Conservation (phyloP, 1,140 invertebrate species). For the Schlechtendalia chinensis region DNA sequence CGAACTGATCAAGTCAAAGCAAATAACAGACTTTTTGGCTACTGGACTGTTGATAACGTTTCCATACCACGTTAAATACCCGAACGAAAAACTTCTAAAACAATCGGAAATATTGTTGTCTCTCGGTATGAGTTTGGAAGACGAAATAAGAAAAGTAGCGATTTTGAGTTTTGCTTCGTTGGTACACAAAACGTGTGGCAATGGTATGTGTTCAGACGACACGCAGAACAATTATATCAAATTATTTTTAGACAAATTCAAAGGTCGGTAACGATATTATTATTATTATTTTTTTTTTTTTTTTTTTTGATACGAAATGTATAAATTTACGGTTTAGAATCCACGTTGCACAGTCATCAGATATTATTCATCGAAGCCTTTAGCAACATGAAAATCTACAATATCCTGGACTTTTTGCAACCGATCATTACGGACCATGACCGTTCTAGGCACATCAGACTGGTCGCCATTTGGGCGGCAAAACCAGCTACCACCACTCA, state of each 20-base stretch:
- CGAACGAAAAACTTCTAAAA: slow-evolving; percentile 60
- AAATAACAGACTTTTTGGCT: slow-evolving; percentile 62
- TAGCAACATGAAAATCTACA: slow-evolving; percentile 63
- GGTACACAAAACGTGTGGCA: slow-evolving; percentile 65
- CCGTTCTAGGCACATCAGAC: slow-evolving; percentile 60
- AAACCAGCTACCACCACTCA: slow-evolving; percentile 60
- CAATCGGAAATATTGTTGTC: slow-evolving; percentile 57
- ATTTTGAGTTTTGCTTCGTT: slow-evolving; percentile 69
- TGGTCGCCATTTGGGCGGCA: slow-evolving; percentile 65
- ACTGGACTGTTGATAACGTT: slow-evolving; percentile 62
- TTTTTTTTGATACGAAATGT: too few relatives aligned
- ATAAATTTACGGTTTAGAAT: slow-evolving; percentile 58
- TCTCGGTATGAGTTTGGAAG: slow-evolving; percentile 54
- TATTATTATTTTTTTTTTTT: neutral
- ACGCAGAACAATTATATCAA: slow-evolving; percentile 70
- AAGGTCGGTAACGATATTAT: slow-evolving; percentile 57
- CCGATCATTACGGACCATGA: slow-evolving; percentile 60
- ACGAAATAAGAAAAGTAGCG: slow-evolving; percentile 65
- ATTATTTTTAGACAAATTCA: slow-evolving; percentile 67
- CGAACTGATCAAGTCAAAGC: slow-evolving; percentile 64
- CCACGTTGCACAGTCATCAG: slow-evolving; percentile 64
- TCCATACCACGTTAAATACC: slow-evolving; percentile 63
- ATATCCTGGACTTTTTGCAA: slow-evolving; percentile 64
- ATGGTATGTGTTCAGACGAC: slow-evolving; percentile 60
- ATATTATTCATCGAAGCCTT: slow-evolving; percentile 71